A percentile compares a stretch with the other conserved stretches of the same genome.
These are phyloP conservation scores for Silurus aristotelis DNA, from an alignment of 2,797 vertebrate species.

Conservation along the genomic window DNA sequence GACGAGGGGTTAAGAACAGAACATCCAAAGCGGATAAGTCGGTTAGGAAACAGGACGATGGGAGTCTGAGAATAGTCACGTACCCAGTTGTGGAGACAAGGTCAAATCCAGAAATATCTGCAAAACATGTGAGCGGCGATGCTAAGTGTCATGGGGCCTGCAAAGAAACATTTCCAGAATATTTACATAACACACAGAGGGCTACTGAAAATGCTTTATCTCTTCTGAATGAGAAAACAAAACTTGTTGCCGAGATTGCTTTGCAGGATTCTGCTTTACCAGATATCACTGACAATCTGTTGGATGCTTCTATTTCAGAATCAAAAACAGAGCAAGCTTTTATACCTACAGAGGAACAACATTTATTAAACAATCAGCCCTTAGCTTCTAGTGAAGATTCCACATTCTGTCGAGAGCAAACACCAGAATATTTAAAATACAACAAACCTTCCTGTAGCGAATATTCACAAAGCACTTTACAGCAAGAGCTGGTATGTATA, in stretches of 20 bases:
- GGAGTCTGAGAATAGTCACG: constrained; percentile 35
- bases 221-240: background rate
- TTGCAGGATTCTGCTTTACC: background rate
- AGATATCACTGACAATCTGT: background rate
- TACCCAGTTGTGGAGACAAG: constrained; percentile 33
- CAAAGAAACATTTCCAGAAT: constrained; percentile 22
- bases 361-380: background rate
- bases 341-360: background rate
- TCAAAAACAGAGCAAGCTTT: background rate
- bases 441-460: background rate
- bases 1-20: constrained; percentile 34
- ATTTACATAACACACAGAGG: constrained; percentile 7
- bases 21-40: constrained; percentile 35
- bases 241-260: background rate
- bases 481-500: background rate
- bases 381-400: background rate
- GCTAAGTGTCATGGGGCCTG: background rate
- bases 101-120: constrained; percentile 28
- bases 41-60: constrained; percentile 24
- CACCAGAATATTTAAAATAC: background rate
- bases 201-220: background rate
- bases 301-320: constrained; percentile 8
- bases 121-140: constrained; percentile 26
- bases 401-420: background rate
- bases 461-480: background rate